Base-by-base conservation (phyloP, 2,113 vertebrate species). In the Pluvialis apricaria region DNA sequence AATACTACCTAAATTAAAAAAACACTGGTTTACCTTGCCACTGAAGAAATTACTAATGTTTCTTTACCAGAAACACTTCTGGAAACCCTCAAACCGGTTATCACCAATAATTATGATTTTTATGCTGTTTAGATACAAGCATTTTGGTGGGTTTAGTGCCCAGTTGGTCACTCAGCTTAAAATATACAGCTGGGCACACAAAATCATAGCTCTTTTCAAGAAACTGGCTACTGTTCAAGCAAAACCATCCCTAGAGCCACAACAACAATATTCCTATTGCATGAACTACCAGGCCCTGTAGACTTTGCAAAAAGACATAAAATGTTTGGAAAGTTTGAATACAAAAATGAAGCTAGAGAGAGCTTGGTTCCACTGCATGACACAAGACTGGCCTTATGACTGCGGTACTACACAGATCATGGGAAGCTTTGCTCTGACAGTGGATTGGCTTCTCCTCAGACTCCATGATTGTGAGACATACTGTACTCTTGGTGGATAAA, bases 371-470 rank as follows among this genome's bases (percentile, higher is more conserved):
- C 49, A 71, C 51, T 36, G 12, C 15, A 9, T 4, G 38, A 45
- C 2, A 0, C 1, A 4, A 64, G 44, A 31, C 5, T 19, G 25
- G n/a, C 21, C 38, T 73, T 45, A 36, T 14, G 47, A 57, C 28
- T 32, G 19, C 2, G 7, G 24, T 32, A 31, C 21, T 17, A 5
- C 11, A 12, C 13, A 54, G 58, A 69, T 7, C 21, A 38, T 0
- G 0, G 2, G 17, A 68, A 64, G 29, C 36, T 65, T 49, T 69
- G 79, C 36, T 73, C 38, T 47, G 12, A 15, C 28, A 21, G 17
- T 1, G 60, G 26, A 25, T 4, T 86, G 83, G 15, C 40, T 81
- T 22, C 2, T 66, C 49, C 58, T 80, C 58, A 54, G 32, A 72
- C 9, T 72, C 34, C 44, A 60, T 0, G 0, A 85, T 4, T 32